Base-by-base conservation (phyloP, 2,113 vertebrate species). In the Cryptomyrus ogoouensis region DNA sequence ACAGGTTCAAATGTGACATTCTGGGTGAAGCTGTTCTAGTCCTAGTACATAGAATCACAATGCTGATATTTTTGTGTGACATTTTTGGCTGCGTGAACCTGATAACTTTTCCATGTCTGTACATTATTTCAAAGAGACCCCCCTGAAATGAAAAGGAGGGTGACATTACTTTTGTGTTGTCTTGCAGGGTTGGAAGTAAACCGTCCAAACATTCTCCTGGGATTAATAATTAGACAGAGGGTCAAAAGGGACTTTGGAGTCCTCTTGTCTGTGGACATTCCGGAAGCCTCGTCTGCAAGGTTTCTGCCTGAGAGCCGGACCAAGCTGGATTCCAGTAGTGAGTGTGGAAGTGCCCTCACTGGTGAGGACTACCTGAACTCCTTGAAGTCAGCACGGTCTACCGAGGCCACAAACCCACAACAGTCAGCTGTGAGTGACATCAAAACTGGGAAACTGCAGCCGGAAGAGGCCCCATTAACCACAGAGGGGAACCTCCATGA, bases 181-280 rank as follows among this genome's bases (percentile, higher is more conserved):
- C 94, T 93, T 85, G 88, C 94, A 99, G 98, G 98, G 35, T 96
- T 99, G 92, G 98, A 99, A 95, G 95, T 96, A 66, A 97, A 97
- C 92, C 97, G 98, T 93, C 95, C 96, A 91, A 99, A 99, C 94
- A 95, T 99, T 5, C 96, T 99, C 70, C 94, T 99, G 89, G 98
- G 98, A 89, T 94, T 99, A 89, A 96, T 99, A 90, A 99, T 99
- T 93, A 98, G 98, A 66, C 98, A 99, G 90, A 97, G 97, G 92
- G 94, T 97, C 27, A 99, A 98, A 94, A 97, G 97, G 35, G 97
- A 97, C 89, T 97, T 93, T 87, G 92, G 91, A 3, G 90, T 93
- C 10, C 94, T 96, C 90, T 96, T 97, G 66, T 91, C 92, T 2
- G 95, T 96, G 66, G 97, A 97, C 88, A 35, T 93, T 83, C 92